Conservation (phyloP, 2,797 vertebrate species). For the Pterois miles region DNA sequence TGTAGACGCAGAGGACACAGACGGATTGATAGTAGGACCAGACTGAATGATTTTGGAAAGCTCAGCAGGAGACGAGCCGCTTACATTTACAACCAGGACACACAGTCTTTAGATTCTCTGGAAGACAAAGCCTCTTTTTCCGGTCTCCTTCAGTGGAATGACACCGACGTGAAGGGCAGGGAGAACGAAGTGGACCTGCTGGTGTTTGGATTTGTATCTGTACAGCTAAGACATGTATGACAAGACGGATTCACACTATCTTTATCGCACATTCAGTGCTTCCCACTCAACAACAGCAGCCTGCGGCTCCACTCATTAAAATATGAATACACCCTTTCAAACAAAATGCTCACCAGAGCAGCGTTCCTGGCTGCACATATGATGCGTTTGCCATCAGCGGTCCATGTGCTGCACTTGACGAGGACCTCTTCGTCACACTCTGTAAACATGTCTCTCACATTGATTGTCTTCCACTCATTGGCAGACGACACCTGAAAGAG, state of each 20-base stretch:
- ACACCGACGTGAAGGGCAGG: neutral
- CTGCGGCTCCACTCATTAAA: neutral
- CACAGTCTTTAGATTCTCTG: constrained; percentile 15
- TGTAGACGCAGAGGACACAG: constrained; percentile 14
- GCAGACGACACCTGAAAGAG: constrained; percentile 88
- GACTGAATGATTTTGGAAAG: constrained; percentile 31
- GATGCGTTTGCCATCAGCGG: constrained; percentile 83
- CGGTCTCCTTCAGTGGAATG: constrained; percentile 7
- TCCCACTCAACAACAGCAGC: neutral
- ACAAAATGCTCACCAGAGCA: constrained; percentile 87
- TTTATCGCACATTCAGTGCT: neutral
- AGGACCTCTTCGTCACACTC: constrained; percentile 86
- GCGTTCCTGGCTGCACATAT: constrained; percentile 89
- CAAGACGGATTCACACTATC: neutral
- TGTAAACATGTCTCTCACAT: constrained; percentile 81
- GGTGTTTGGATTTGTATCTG: neutral
- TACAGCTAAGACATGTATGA: neutral
- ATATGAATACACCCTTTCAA: neutral
- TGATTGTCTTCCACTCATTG: constrained; percentile 89
- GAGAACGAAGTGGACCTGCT: neutral
- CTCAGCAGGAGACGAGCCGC: neutral
- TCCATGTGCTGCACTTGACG: constrained; percentile 95
- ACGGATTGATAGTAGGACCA: constrained; percentile 38
- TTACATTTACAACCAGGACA: constrained; percentile 48
- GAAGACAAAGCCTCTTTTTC: constrained; percentile 5